Base-by-base conservation (phyloP, 1,140 invertebrate genomes). In the Procambarus clarkii region DNA sequence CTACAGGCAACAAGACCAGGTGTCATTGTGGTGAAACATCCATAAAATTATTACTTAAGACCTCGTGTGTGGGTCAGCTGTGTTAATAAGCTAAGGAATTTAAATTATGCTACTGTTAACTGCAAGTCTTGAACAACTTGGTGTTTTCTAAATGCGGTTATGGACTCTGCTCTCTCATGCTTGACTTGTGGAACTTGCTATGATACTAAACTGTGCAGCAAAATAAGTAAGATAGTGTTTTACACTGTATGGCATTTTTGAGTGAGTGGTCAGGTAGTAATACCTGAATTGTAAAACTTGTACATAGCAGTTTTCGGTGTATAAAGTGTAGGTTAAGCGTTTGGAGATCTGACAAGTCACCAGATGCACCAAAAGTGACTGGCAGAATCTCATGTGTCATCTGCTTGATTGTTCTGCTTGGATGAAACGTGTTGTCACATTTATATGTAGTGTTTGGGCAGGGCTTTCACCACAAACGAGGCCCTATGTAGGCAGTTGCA, bases 1-100 rank as follows among this genome's bases (percentile, higher is more conserved):
- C 81, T 89, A 18, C 92, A 93, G 60, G 82, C 92, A 8, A 80
- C 92, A 46, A 90, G 92, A 88, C 92, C 92, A 77, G 92, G 92
- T 34, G 92, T 93, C 21, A 93, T 93, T 85, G 92, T 93, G 50
- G 92, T 93, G 34, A 93, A 93, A 64, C 92, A 93, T 58, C 91
- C 90, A 64, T 93, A 93, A 92, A 81, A 74, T 54, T 64, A 76
- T 58, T 64, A 24, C 34, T 64, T 76, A 44, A 54, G 45, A 60
- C 45, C 46, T 71, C 34, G 9, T 87, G 69, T 34, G 48, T 85
- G 58, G 78, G 71, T 87, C 79, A 50, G 71, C 85, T 88, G 87
- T 88, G 60, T 83, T 91, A 91, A 91, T 91, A 91, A 58, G 81
- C 80, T 89, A 88, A 88, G 79, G 50, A 69, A 60, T 45, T 50